These are phyloP conservation scores for Geotrupes spiniger DNA, from an alignment of 2,888 invertebrate genomes.

Conservation along the genomic window DNA sequence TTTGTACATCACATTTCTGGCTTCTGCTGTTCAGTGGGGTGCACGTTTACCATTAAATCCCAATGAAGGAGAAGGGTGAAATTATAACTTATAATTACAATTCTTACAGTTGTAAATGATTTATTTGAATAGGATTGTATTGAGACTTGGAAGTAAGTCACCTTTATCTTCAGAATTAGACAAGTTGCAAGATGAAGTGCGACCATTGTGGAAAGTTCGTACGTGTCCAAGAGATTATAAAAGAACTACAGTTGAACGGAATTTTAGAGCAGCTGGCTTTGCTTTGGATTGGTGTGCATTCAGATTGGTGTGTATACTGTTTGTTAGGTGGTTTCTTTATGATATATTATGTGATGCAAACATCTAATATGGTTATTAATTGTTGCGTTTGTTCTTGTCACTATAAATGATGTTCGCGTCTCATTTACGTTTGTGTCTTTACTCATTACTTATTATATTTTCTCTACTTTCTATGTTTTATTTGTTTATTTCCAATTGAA, in stretches of 20 bases:
- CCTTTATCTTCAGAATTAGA: constrained; percentile 70
- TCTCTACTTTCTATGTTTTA: constrained; percentile 1
- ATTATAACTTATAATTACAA: neutral
- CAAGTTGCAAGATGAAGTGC: constrained; percentile 75
- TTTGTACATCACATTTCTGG: constrained; percentile 78
- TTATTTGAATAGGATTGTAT: constrained; percentile 62
- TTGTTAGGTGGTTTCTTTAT: too few species aligned
- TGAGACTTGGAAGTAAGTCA: constrained; percentile 74
- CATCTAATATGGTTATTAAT: too few species aligned
- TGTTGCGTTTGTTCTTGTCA: too few species aligned
- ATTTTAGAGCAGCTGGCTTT: constrained; percentile 76
- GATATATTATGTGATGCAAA: too few species aligned
- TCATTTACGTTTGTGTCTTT: neutral
- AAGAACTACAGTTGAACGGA: constrained; percentile 78
- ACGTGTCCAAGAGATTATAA: constrained; percentile 82
- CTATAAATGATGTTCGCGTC: too few species aligned
- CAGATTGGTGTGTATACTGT: constrained; percentile 65
- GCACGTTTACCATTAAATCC: constrained; percentile 80
- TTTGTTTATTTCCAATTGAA: neutral
- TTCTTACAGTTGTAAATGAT: constrained; percentile 23
- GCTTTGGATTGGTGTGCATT: constrained; percentile 89
- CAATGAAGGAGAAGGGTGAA: constrained; percentile 81
- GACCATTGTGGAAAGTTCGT: constrained; percentile 72
- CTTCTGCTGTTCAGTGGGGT: constrained; percentile 81
- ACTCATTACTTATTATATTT: too few species aligned